Evolutionary conservation across 2,113 vertebrate species (phyloP).

Genomic region (Phasianus colchicus): DNA sequence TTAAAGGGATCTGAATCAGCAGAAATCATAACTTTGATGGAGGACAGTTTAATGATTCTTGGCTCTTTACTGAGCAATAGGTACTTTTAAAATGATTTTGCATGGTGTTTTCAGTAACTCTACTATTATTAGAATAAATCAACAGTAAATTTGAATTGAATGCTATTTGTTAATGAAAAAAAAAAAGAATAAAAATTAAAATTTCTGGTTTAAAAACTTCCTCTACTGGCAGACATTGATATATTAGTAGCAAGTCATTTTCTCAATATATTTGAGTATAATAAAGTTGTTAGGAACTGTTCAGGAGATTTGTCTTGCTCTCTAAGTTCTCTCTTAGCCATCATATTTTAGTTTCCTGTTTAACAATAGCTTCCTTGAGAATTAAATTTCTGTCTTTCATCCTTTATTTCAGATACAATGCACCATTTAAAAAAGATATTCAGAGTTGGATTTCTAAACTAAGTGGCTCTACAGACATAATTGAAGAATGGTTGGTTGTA

Average conservation of each 20-base stretch:
- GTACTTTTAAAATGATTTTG: conserved; percentile 54
- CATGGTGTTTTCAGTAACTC: background rate
- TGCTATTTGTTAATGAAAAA: background rate
- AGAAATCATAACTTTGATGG: conserved; percentile 80
- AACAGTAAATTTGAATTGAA: background rate
- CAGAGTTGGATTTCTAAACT: conserved; percentile 82
- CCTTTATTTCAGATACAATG: conserved; percentile 72
- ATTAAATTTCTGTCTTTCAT: background rate
- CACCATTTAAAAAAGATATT: conserved; percentile 81
- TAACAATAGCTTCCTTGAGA: background rate
- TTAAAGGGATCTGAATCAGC: conserved; percentile 77
- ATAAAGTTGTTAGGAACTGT: background rate
- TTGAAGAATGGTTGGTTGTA: conserved; percentile 84
- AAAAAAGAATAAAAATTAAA: background rate
- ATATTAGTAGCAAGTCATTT: background rate
- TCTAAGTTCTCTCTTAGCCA: background rate
- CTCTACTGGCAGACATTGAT: background rate
- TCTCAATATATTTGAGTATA: background rate
- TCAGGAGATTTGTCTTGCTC: background rate
- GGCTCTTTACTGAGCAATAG: conserved; percentile 82
- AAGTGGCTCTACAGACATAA: conserved; percentile 78
- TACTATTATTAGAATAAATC: background rate
- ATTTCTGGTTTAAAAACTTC: background rate
- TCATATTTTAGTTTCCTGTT: background rate
- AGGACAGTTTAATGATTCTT: conserved; percentile 83